Conservation (phyloP, 2,113 vertebrate genomes). For the Cathartes aura region DNA sequence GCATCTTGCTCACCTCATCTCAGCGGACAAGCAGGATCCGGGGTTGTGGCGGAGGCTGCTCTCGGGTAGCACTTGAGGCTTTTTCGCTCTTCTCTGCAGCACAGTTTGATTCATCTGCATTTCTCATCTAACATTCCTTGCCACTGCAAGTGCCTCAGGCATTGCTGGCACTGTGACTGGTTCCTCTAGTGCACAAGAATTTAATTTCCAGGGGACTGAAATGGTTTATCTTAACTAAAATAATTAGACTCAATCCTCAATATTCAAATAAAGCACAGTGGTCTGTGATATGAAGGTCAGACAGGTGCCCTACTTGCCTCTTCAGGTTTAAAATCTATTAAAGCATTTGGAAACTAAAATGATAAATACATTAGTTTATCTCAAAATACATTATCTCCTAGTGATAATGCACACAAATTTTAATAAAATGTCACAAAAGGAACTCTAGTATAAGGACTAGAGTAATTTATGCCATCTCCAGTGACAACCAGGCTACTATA, state of each 20-base stretch:
- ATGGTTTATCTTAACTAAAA: background rate
- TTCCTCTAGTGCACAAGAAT: background rate
- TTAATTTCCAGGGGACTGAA: conserved; percentile 10
- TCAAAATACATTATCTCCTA: background rate
- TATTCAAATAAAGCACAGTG: background rate
- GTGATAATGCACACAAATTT: background rate
- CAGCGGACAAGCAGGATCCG: accelerated
- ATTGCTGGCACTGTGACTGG: background rate
- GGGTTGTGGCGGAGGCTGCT: background rate
- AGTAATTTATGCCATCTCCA: background rate
- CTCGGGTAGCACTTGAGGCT: background rate
- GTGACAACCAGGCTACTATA: background rate
- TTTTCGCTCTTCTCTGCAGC: background rate
- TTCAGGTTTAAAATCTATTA: background rate
- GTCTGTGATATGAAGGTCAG: background rate
- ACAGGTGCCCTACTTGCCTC: background rate
- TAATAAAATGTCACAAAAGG: background rate
- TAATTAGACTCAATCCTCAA: background rate
- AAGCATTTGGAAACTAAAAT: background rate
- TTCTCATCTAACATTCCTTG: background rate
- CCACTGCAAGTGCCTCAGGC: background rate
- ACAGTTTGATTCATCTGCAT: background rate
- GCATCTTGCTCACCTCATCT: background rate
- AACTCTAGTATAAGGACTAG: background rate
- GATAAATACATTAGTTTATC: background rate